Evolutionary conservation across 2,797 vertebrate species (phyloP).

Genomic region (Gobio occitaniae): DNA sequence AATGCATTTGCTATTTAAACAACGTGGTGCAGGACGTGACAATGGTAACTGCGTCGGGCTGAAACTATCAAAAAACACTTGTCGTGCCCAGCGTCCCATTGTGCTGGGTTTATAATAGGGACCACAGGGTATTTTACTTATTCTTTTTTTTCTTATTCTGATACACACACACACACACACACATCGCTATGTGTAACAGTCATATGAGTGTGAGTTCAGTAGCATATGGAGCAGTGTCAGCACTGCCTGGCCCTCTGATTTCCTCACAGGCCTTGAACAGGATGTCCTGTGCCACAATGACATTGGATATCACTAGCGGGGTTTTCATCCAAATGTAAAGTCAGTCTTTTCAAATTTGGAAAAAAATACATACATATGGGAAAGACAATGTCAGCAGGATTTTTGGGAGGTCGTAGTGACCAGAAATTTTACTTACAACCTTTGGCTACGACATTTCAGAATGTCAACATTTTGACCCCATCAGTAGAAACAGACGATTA

Average conservation of each 20-base stretch:
- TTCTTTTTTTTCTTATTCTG: no score
- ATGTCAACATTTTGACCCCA: background rate
- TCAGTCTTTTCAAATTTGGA: no score
- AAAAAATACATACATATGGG: background rate
- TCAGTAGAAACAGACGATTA: no score
- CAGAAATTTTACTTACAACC: background rate
- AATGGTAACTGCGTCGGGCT: no score
- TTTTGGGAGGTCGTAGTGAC: background rate
- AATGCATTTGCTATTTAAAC: no score
- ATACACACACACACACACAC: no score
- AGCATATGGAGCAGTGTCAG: background rate
- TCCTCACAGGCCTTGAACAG: background rate
- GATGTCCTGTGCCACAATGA: background rate
- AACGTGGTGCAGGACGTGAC: no score
- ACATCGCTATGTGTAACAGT: background rate
- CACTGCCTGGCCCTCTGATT: background rate
- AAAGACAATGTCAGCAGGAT: background rate
- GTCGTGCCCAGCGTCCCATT: no score
- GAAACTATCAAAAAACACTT: no score
- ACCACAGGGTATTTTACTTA: no score
- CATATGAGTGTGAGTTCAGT: background rate
- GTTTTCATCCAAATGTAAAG: no score
- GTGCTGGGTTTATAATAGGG: no score
- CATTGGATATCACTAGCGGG: background rate
- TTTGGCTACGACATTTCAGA: background rate